Conservation (phyloP, 2,888 invertebrate genomes). For the Sipha maydis region DNA sequence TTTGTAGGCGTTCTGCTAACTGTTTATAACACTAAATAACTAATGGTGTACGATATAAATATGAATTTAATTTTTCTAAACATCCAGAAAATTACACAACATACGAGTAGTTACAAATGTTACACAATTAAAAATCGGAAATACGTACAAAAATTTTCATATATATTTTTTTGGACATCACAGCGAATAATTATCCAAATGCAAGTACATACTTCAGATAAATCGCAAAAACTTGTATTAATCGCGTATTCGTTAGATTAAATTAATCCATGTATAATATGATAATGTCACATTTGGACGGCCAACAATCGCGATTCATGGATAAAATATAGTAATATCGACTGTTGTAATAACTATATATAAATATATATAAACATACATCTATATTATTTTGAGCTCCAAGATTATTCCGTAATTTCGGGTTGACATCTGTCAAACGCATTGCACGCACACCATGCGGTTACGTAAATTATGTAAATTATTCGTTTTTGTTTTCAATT, state of each 20-base stretch:
- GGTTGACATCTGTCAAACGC: background rate
- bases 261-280: background rate
- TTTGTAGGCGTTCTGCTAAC: background rate
- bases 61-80: too few relatives aligned
- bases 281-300: background rate
- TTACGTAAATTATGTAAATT: background rate
- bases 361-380: background rate
- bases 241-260: background rate
- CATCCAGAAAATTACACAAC: background rate
- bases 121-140: background rate
- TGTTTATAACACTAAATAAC: too few relatives aligned
- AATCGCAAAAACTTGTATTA: background rate
- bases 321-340: too few relatives aligned
- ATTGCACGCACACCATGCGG: background rate
- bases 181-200: background rate
- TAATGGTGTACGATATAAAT: too few relatives aligned
- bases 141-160: background rate
- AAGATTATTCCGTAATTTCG: background rate
- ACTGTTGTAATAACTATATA: too few relatives aligned
- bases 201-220: background rate
- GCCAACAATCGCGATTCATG: background rate
- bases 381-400: background rate
- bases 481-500: background rate
- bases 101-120: background rate
- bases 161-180: background rate